These are phyloP conservation scores for Caenorhabditis drosophilae DNA, from an alignment of 2,888 invertebrate genomes.

Conservation along the genomic window DNA sequence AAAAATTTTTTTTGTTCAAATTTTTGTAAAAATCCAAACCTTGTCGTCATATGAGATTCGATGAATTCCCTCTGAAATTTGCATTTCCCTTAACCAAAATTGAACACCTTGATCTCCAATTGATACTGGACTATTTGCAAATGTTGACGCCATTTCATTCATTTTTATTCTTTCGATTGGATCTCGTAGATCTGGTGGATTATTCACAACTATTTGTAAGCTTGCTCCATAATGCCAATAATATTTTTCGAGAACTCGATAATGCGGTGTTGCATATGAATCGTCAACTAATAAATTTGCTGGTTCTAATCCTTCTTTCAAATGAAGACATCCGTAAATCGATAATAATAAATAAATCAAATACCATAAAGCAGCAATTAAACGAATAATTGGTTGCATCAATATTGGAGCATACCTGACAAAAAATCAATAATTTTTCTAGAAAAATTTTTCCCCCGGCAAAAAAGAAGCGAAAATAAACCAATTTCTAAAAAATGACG, in stretches of 20 bases:
- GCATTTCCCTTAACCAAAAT: constrained; percentile 61
- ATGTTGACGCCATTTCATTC: constrained; percentile 48
- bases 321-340: constrained; percentile 54
- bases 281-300: constrained; percentile 56
- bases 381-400: constrained; percentile 58
- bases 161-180: constrained; percentile 41
- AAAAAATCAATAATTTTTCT: neutral
- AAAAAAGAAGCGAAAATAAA: constrained; percentile 9
- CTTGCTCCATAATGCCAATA: constrained; percentile 59
- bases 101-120: constrained; percentile 59
- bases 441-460: neutral
- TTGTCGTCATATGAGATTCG: constrained; percentile 17
- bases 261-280: constrained; percentile 61
- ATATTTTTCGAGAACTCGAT: constrained; percentile 50
- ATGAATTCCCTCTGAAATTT: constrained; percentile 24
- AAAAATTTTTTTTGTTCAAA: neutral
- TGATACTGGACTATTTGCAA: constrained; percentile 53
- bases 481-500: constrained; percentile 66
- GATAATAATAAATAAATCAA: constrained; percentile 53
- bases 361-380: constrained; percentile 56
- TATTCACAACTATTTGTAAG: constrained; percentile 58
- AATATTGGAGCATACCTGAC: constrained; percentile 56
- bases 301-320: constrained; percentile 62
- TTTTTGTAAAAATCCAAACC: constrained; percentile 1
- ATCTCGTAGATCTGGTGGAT: constrained; percentile 54